Conservation (phyloP, 2,113 vertebrate species). For the Cryptotis parvus region DNA sequence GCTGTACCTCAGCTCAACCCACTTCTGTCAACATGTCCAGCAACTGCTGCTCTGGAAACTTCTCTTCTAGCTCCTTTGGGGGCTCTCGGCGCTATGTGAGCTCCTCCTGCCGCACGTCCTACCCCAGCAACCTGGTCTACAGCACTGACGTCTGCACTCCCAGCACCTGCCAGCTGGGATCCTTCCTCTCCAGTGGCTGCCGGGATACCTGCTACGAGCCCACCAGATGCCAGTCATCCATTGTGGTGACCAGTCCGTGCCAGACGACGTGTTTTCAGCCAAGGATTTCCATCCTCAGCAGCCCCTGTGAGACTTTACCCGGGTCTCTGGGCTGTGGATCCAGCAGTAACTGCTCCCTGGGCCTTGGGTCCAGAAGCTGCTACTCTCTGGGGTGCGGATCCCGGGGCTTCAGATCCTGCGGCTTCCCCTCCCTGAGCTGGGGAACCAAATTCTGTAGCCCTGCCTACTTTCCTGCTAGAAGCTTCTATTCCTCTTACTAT, state of each 20-base stretch:
- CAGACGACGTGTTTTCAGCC: neutral
- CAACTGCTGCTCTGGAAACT: neutral
- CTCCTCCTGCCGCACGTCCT: neutral
- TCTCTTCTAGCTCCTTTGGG: conserved; percentile 15
- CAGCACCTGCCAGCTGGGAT: neutral
- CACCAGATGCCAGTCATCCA: neutral
- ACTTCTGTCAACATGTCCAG: conserved; percentile 12
- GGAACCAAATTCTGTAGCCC: neutral
- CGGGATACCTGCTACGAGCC: conserved; percentile 1
- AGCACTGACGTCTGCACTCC: neutral
- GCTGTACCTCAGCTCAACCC: neutral
- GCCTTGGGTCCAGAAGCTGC: neutral
- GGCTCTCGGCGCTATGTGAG: neutral
- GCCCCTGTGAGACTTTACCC: neutral
- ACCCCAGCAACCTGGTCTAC: conserved; percentile 57
- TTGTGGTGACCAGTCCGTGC: neutral
- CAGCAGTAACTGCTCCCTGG: neutral
- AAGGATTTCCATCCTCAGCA: neutral
- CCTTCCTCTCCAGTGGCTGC: neutral
- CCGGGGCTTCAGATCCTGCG: neutral
- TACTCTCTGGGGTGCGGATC: neutral
- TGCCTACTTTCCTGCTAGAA: neutral
- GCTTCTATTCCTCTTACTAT: conserved; percentile 20
- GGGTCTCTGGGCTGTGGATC: neutral
- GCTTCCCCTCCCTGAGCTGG: neutral